Evolutionary conservation across 1,140 invertebrate genomes (phyloP).

Genomic region (Lepidurus apus): DNA sequence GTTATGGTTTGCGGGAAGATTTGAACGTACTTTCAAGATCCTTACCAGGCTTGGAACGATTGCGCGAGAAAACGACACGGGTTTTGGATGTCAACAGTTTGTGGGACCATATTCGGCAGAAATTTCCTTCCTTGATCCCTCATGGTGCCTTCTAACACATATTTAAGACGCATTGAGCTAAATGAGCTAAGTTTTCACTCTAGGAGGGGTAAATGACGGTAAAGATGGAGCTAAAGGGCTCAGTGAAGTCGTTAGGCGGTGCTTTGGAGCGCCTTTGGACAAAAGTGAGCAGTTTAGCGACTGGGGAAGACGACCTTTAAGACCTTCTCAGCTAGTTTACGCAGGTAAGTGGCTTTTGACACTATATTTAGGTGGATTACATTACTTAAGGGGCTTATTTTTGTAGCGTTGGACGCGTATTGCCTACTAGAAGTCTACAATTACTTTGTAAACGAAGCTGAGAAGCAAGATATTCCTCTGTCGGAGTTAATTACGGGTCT

Average conservation of each 20-base stretch:
- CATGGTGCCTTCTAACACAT: constrained; percentile 36
- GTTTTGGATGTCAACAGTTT: constrained; percentile 52
- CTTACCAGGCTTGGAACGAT: constrained; percentile 50
- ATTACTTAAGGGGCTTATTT: constrained; percentile 29
- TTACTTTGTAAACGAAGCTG: constrained; percentile 36
- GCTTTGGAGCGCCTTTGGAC: constrained; percentile 64
- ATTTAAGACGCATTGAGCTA: neutral
- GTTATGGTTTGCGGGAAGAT: constrained; percentile 56
- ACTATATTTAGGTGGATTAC: neutral
- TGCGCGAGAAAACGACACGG: constrained; percentile 45
- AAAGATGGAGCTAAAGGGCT: constrained; percentile 46
- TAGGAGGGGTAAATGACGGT: neutral
- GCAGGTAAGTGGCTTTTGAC: constrained; percentile 52
- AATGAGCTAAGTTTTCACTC: neutral
- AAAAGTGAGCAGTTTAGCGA: constrained; percentile 82
- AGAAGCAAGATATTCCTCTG: neutral
- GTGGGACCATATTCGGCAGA: constrained; percentile 51
- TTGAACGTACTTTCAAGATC: constrained; percentile 52
- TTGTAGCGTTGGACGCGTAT: constrained; percentile 67
- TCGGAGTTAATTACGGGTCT: neutral
- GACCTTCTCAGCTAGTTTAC: constrained; percentile 68
- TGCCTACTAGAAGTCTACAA: constrained; percentile 71
- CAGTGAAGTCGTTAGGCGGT: constrained; percentile 63
- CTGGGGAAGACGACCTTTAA: constrained; percentile 74
- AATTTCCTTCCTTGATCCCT: constrained; percentile 50